A percentile compares a stretch with the other conserved stretches of the same genome.
Evolutionary conservation across 2,888 invertebrate genomes (phyloP).

Genomic region (Tetragnatha montana): DNA sequence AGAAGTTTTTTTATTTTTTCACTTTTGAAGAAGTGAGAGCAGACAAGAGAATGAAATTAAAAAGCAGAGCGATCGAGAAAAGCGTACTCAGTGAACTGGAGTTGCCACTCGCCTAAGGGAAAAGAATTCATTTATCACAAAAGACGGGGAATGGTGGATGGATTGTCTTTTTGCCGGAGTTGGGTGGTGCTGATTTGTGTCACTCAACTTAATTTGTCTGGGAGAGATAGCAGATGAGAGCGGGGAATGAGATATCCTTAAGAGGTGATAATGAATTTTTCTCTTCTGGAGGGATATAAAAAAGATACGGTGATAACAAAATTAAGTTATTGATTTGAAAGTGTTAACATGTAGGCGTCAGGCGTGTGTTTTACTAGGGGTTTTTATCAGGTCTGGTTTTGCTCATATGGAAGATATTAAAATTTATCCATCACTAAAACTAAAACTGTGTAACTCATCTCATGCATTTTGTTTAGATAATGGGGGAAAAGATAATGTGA

Average conservation of each 20-base stretch:
- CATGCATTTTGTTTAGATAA: too few relatives aligned
- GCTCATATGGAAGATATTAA: too few relatives aligned
- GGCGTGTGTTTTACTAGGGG: too few relatives aligned
- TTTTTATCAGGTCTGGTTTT: too few relatives aligned
- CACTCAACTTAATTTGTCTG: slow-evolving; percentile 22
- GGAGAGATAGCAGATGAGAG: not conserved
- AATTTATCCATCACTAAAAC: too few relatives aligned
- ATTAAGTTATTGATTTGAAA: not conserved
- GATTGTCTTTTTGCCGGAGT: slow-evolving; percentile 21
- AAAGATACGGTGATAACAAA: not conserved
- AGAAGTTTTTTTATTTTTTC: not conserved
- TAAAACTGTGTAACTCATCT: too few relatives aligned
- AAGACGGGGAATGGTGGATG: not conserved
- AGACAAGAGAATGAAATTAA: not conserved
- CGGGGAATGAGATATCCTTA: not conserved
- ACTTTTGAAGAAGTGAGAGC: not conserved
- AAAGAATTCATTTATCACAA: not conserved
- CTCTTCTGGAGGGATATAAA: not conserved
- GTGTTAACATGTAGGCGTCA: too few relatives aligned
- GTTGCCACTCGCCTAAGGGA: not conserved
- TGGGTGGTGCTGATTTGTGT: slow-evolving; percentile 8
- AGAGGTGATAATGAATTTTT: not conserved
- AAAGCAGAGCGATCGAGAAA: not conserved
- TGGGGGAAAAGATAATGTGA: too few relatives aligned
- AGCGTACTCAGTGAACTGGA: not conserved